Evolutionary conservation across 2,797 vertebrate genomes (phyloP), one percentile per base, ranked within the genome.

Genomic region (Sebastes taczanowskii): DNA sequence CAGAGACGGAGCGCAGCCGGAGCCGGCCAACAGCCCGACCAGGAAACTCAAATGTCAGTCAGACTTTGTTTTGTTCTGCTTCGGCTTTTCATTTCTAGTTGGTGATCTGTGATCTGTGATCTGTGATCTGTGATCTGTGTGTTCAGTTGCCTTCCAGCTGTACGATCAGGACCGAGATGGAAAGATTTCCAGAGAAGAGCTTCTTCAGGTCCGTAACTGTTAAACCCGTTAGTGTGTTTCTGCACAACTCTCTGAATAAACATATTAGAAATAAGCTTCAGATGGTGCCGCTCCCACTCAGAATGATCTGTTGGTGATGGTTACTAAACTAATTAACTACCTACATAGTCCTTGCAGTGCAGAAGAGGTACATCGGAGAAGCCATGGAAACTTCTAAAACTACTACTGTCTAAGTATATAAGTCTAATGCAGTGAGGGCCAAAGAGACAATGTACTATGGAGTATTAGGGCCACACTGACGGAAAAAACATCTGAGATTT

Each of bases 121-220:
- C 29, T 30, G 3, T 32, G 5, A 29, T n/a, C 30, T 30, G 30
- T 30, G 30, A 2, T 30, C 29, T 30, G 60, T 84, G 38, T 71
- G 22, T 77, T 29, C 70, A 97, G 96, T 97, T 88, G 96, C 93
- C 10, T 97, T 97, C 84, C 95, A 95, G 87, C 70, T 97, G 46
- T 97, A 97, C 0, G 97, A 97, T 74, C 93, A 90, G 86, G 96
- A 97, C 85, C 32, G 89, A 20, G 97, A 97, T 7, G 96, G 96
- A 7, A 96, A 96, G 85, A 97, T 97, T 81, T 97, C 96, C 55
- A 92, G 92, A 82, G 74, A 65, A 0, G 97, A 97, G 71, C 96
- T 97, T 74, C 82, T 96, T 1, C 93, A 97, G 96, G 97, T 97
- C 8, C 67, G 46, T 49, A 49, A 49, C 16, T 49, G 42, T 49